phyloP scores from a whole-genome alignment of 2,797 vertebrate species.

The Margarornis squamiger region DNA sequence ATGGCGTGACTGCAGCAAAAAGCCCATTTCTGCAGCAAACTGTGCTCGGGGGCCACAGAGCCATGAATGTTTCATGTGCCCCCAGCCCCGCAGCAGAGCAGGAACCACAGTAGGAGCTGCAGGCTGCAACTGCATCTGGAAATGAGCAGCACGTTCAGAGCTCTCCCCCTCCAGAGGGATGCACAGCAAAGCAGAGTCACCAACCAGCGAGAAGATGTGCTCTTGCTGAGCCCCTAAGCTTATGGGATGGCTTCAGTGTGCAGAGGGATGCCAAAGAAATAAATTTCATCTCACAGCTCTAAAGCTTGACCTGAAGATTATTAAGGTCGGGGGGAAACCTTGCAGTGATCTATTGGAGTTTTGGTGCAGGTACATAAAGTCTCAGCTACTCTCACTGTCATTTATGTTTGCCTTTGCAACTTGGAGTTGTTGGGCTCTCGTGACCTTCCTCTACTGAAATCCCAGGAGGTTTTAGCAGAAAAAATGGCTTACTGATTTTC shows the following conservation, averaged over 20 bases:
- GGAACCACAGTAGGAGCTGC: not conserved
- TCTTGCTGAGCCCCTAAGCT: not conserved
- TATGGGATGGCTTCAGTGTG: not conserved
- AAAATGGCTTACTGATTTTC: not conserved
- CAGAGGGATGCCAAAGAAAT: not conserved
- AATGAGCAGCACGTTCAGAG: not conserved
- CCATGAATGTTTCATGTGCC: constrained; percentile 39
- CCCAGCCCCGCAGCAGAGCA: not conserved
- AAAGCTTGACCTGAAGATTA: not conserved
- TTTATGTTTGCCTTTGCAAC: not conserved
- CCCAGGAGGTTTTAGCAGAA: not conserved
- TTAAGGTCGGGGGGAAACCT: not conserved
- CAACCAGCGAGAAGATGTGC: not conserved
- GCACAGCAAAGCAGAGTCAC: not conserved
- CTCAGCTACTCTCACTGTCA: not conserved
- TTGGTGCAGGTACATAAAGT: not conserved
- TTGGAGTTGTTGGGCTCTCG: not conserved
- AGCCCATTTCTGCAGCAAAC: not conserved
- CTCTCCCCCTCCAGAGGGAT: not conserved
- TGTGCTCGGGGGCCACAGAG: not conserved
- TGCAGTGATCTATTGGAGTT: not conserved
- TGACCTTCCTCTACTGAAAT: not conserved
- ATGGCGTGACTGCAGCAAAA: not conserved
- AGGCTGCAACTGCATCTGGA: not conserved
- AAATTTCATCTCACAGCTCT: not conserved